These are phyloP conservation scores for Myzus persicae DNA, from an alignment of 1,140 invertebrate genomes.

Conservation along the genomic window DNA sequence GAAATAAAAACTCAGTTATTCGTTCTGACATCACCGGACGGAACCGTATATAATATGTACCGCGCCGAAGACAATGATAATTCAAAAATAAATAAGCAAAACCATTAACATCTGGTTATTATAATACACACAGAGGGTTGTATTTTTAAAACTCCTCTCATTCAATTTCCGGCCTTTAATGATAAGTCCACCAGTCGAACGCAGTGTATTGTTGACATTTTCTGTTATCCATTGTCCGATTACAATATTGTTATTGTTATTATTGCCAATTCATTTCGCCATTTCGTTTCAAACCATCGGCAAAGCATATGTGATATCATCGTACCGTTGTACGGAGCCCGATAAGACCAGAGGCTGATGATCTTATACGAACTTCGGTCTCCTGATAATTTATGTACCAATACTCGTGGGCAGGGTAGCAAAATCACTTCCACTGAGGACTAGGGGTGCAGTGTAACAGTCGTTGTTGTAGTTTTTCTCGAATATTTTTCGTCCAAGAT, in stretches of 20 bases:
- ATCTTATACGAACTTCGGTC: neutral
- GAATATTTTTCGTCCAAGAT: neutral
- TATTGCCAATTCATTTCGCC: neutral
- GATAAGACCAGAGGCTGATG: neutral
- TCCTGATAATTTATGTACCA: neutral
- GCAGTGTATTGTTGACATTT: neutral
- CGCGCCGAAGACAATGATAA: neutral
- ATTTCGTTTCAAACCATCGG: neutral
- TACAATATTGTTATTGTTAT: neutral
- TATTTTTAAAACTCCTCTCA: constrained; percentile 12
- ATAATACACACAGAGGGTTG: neutral
- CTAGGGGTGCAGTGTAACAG: too few relatives aligned
- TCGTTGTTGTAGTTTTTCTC: too few relatives aligned
- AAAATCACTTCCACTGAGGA: too few relatives aligned
- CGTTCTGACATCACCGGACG: neutral
- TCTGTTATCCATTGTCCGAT: neutral
- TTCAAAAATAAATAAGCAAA: neutral
- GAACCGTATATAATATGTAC: neutral
- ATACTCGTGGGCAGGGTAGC: too few relatives aligned
- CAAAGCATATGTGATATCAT: neutral
- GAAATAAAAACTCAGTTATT: neutral
- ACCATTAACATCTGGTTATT: constrained; percentile 8
- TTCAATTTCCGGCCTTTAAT: neutral
- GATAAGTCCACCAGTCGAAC: neutral
- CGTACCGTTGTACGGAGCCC: neutral